A percentile compares a stretch with the other conserved stretches of the same genome.
phyloP scores from a whole-genome alignment of 2,797 vertebrate genomes.

The Gymnopithys bicolor region DNA sequence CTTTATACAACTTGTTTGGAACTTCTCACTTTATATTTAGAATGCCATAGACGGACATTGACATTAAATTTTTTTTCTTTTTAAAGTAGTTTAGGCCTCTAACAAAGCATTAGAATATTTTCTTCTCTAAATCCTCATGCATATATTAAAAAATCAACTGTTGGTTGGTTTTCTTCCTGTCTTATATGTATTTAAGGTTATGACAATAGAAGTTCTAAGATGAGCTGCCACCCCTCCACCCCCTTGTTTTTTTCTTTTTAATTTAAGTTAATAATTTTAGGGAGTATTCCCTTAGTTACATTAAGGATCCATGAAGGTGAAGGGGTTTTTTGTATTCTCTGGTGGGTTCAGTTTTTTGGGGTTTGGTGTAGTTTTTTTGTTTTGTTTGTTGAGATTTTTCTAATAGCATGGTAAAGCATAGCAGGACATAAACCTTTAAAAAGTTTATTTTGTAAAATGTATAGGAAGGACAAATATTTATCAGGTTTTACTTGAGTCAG shows the following conservation, averaged over 20 bases:
- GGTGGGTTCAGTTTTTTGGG: background rate
- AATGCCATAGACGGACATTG: background rate
- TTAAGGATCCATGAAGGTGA: background rate
- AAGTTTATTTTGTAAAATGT: background rate
- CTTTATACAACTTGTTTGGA: background rate
- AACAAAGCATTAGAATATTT: background rate
- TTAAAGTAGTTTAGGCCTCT: background rate
- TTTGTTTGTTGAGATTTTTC: background rate
- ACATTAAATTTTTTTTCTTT: background rate
- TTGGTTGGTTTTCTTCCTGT: slow-evolving; percentile 17
- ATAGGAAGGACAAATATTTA: background rate
- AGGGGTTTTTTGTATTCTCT: background rate
- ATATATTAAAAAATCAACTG: background rate
- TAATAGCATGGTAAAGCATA: background rate
- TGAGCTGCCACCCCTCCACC: rapidly evolving
- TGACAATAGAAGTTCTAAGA: background rate
- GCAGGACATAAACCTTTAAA: background rate
- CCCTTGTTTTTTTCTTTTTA: no score
- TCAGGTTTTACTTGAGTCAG: background rate
- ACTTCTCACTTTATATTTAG: background rate
- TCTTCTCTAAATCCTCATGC: background rate
- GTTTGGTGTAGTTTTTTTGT: rapidly evolving
- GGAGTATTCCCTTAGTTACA: background rate
- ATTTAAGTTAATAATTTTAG: background rate
- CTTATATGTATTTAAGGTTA: background rate